Evolutionary conservation across 1,140 invertebrate species (phyloP).

Genomic region (Chironomus striatipennis): DNA sequence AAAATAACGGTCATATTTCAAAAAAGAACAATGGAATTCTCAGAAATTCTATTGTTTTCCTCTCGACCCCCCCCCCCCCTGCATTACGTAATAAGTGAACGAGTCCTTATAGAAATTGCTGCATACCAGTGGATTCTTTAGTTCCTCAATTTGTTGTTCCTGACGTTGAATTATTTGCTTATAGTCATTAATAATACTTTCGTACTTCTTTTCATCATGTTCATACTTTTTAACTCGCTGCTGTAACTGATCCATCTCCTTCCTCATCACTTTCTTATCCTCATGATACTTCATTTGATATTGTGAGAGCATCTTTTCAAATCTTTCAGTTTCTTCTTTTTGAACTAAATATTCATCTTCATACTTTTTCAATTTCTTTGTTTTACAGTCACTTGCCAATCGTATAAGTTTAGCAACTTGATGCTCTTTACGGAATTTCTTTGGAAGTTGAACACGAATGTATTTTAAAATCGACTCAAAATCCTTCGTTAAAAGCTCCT

Average conservation of each 20-base stretch:
- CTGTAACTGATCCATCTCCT: slow-evolving; percentile 71
- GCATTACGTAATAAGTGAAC: no score
- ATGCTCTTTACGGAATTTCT: slow-evolving; percentile 89
- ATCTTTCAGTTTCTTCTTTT: slow-evolving; percentile 73
- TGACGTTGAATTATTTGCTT: slow-evolving; percentile 85
- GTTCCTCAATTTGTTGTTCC: slow-evolving; percentile 66
- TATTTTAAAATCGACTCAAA: slow-evolving; percentile 95
- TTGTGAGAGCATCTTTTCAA: slow-evolving; percentile 62
- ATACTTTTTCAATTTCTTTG: slow-evolving; percentile 93
- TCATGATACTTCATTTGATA: slow-evolving; percentile 55
- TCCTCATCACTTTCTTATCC: slow-evolving; percentile 68
- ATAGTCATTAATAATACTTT: slow-evolving; percentile 80
- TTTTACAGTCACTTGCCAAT: slow-evolving; percentile 80
- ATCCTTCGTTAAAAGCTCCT: slow-evolving; percentile 89
- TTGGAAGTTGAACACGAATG: slow-evolving; percentile 90
- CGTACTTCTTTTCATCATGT: slow-evolving; percentile 58
- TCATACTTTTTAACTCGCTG: slow-evolving; percentile 73
- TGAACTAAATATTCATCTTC: slow-evolving; percentile 82
- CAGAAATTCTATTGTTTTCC: no score
- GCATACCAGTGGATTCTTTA: slow-evolving; percentile 51
- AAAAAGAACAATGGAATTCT: no score
- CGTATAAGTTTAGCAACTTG: slow-evolving; percentile 81
- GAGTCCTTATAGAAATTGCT: neutral
- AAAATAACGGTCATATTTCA: no score
- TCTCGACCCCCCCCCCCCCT: no score